Conservation (phyloP, 1,140 invertebrate species). For the Papilio polytes region DNA sequence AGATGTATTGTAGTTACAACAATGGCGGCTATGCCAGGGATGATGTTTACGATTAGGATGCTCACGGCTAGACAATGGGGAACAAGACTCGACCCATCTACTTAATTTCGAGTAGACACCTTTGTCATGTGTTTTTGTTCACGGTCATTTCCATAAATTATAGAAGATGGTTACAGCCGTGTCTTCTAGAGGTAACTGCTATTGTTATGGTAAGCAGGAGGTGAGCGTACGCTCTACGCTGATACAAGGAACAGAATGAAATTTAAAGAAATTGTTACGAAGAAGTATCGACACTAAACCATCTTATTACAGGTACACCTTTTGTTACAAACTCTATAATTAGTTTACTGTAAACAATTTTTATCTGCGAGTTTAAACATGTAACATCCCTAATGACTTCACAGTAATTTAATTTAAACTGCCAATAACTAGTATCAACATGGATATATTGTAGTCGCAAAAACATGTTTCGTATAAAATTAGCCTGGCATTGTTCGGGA, state of each 20-base stretch:
- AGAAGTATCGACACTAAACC: neutral
- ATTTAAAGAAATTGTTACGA: neutral
- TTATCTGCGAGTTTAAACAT: neutral
- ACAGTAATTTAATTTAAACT: neutral
- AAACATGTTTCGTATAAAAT: slow-evolving; percentile 29
- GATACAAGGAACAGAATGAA: slow-evolving; percentile 52
- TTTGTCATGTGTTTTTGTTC: slow-evolving; percentile 80
- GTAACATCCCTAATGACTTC: neutral
- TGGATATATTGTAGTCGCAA: slow-evolving; percentile 29
- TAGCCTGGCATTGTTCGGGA: slow-evolving; percentile 19
- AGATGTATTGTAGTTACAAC: slow-evolving; percentile 45
- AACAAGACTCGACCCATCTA: slow-evolving; percentile 76
- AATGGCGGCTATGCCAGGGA: slow-evolving; percentile 54
- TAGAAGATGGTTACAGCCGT: slow-evolving; percentile 62
- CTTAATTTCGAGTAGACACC: slow-evolving; percentile 82
- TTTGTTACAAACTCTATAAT: no score
- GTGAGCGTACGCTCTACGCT: slow-evolving; percentile 64
- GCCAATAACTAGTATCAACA: neutral
- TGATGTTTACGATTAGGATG: slow-evolving; percentile 71
- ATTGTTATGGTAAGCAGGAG: slow-evolving; percentile 77
- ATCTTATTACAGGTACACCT: no score
- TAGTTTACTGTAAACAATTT: no score
- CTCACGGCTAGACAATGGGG: slow-evolving; percentile 68
- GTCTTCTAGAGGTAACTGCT: slow-evolving; percentile 72
- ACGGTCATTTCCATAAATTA: slow-evolving; percentile 82